A percentile compares a stretch with the other conserved stretches of the same genome.
phyloP scores from a whole-genome alignment of 2,888 invertebrate genomes.

The Ophonus ardosiacus region DNA sequence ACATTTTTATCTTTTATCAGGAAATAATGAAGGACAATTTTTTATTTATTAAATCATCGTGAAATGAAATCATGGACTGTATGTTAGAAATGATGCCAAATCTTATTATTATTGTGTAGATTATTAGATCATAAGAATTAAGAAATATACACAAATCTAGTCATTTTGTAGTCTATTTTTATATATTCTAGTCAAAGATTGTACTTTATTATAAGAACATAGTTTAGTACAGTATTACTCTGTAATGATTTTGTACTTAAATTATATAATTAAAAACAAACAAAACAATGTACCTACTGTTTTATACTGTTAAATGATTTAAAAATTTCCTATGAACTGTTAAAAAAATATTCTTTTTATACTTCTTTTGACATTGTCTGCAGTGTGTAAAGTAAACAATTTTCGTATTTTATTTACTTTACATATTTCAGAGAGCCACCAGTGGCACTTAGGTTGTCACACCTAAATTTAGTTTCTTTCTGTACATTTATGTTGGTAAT shows the following conservation, averaged over 20 bases:
- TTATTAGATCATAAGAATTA: constrained; percentile 21
- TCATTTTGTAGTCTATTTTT: constrained; percentile 19
- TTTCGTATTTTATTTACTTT: no score
- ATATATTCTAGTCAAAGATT: constrained; percentile 40
- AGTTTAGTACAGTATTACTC: constrained; percentile 34
- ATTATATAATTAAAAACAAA: constrained; percentile 18
- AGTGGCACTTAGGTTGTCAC: no score
- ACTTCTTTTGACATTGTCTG: no score
- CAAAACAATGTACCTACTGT: neutral
- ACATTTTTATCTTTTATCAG: neutral
- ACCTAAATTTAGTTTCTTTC: no score
- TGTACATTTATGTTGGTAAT: no score
- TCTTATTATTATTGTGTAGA: neutral
- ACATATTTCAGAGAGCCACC: no score
- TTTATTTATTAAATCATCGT: neutral
- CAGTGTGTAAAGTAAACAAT: no score
- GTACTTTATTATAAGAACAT: constrained; percentile 13
- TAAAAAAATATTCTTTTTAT: no score
- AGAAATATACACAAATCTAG: constrained; percentile 26
- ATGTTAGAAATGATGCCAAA: constrained; percentile 33
- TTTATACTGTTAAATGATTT: neutral
- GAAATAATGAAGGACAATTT: constrained; percentile 11
- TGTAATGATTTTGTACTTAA: constrained; percentile 40
- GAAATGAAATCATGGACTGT: constrained; percentile 12
- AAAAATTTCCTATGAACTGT: no score